Base-by-base conservation (phyloP, 2,797 vertebrate species). In the Petrocephalus schoutedeni region DNA sequence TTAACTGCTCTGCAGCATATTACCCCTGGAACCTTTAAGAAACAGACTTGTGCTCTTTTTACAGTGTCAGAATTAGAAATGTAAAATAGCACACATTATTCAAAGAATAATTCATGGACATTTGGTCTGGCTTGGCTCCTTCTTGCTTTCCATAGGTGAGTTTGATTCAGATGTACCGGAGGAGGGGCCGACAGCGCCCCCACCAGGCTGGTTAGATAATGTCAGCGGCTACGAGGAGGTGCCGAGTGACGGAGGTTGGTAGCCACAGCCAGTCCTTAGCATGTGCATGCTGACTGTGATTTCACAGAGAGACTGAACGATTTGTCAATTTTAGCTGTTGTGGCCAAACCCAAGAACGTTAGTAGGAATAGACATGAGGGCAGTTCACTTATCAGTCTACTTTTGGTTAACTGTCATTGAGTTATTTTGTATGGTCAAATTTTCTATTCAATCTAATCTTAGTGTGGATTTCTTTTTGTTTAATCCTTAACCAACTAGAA, bases 81-180 rank as follows among this genome's bases (percentile, higher is more conserved):
- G 2, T 83, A 1, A 49, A 49, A 45, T 53, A 12, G 16, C 59
- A 14, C 49, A 53, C 19, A 23, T 83, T 19, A 21, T n/a, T n/a
- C 80, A 16, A 23, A 83, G n/a, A 21, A n/a, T 83, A 12, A 83
- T 77, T 28, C 2, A 23, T 83, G 45, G 45, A 12, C n/a, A 28
- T 32, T 32, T 74, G 10, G 21, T 45, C 19, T 77, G 49, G 21
- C 21, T 51, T 83, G 0, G n/a, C 51, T n/a, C 80, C 4, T 7
- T 32, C 56, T 21, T 9, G 9, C 51, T 77, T 71, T 67, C 64
- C 12, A 41, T 91, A 97, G 96, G 93, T 23, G 59, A 88, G 0
- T 91, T 89, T 23, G 95, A 96, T 87, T 93, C 94, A 4, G 95
- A 91, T 87, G 94, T 94, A 0, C 93, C 95, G 28, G 95, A 93